These are phyloP conservation scores for Andricus grossulariae DNA, from an alignment of 1,140 invertebrate species.

Conservation along the genomic window DNA sequence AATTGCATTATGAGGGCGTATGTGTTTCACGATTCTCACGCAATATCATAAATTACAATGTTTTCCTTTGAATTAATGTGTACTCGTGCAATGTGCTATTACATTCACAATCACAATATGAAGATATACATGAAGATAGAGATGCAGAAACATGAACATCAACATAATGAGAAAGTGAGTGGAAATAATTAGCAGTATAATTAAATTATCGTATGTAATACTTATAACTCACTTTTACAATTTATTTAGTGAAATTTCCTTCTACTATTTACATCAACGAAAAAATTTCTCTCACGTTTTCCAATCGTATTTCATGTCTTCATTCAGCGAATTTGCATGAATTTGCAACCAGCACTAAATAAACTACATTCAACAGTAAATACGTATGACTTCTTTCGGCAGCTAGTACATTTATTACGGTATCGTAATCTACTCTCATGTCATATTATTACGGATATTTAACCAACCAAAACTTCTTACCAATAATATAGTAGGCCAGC, in stretches of 20 bases:
- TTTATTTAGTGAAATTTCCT: not conserved
- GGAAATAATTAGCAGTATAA: slow-evolving; percentile 19
- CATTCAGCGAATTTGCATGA: too few relatives aligned
- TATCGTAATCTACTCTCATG: not conserved
- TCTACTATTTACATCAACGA: not conserved
- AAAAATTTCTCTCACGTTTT: too few relatives aligned
- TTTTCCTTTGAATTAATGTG: slow-evolving; percentile 41
- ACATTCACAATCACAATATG: slow-evolving; percentile 11
- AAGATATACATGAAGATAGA: slow-evolving; percentile 10
- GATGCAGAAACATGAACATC: slow-evolving; percentile 9
- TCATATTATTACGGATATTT: not conserved
- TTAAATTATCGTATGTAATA: not conserved
- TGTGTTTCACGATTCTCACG: slow-evolving; percentile 54
- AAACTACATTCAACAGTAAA: too few relatives aligned
- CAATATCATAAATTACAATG: slow-evolving; percentile 55
- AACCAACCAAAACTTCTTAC: not conserved
- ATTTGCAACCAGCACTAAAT: too few relatives aligned
- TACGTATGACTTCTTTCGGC: too few relatives aligned
- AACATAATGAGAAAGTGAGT: slow-evolving; percentile 14
- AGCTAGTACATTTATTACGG: too few relatives aligned
- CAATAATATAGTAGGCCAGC: not conserved
- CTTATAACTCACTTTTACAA: not conserved
- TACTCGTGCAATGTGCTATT: slow-evolving; percentile 41
- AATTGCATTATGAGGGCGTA: slow-evolving; percentile 44
- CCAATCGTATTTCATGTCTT: too few relatives aligned